Conservation (phyloP, 2,888 invertebrate genomes). For the Acronicta aceris region DNA sequence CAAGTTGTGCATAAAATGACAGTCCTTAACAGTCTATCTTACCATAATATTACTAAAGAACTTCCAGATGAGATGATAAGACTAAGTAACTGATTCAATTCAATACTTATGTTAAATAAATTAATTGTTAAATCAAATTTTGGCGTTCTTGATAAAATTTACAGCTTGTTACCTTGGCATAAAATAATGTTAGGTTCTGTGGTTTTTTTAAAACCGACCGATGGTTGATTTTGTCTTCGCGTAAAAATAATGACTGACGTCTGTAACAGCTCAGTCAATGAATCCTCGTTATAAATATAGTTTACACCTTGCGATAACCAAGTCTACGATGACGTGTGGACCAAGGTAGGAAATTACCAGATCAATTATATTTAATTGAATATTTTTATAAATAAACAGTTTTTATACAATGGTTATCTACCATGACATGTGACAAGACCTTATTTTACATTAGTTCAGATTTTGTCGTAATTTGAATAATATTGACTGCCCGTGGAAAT, state of each 20-base stretch:
- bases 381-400: not conserved
- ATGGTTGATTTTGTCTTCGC: constrained; percentile 35
- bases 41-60: too few species aligned
- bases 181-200: constrained; percentile 16
- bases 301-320: constrained; percentile 35
- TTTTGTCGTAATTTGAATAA: constrained; percentile 32
- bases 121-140: constrained; percentile 32
- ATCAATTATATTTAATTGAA: constrained; percentile 7
- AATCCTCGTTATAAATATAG: constrained; percentile 41
- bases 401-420: too few species aligned
- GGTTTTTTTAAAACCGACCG: not conserved
- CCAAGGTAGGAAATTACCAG: constrained; percentile 13
- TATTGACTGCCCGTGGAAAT: constrained; percentile 40
- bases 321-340: constrained; percentile 29
- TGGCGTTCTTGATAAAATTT: constrained; percentile 13
- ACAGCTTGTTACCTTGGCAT: constrained; percentile 27
- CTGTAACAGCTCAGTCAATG: constrained; percentile 43
- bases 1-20: too few species aligned
- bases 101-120: too few species aligned
- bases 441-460: not conserved
- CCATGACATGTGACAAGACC: too few species aligned
- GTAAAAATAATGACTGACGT: constrained; percentile 36
- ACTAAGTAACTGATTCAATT: too few species aligned
- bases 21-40: too few species aligned
- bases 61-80: too few species aligned